Evolutionary conservation across 2,888 invertebrate genomes (phyloP), one percentile per base, ranked within the genome.

Genomic region (Sarcophaga variegata): DNA sequence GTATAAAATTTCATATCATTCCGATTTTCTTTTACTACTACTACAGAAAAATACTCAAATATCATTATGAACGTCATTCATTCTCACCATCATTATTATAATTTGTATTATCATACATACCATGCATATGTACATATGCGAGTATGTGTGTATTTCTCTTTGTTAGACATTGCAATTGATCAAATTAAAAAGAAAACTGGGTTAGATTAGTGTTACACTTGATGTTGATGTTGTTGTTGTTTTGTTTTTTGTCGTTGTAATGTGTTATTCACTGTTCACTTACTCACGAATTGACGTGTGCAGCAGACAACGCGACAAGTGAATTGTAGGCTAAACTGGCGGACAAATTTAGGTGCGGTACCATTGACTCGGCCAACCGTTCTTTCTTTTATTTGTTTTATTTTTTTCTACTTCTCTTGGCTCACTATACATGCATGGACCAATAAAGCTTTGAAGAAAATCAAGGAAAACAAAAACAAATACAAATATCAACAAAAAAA

Each of bases 191-290:
- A 54, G 70, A 85, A 86, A 82, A 86, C 82, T 86, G 14, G 85
- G 85, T 86, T 79, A 86, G 86, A 82, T 86, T 76, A 86, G 64
- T 79, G 79, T 79, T 86, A 76, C 82, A 86, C 85, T 81, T 85
- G 79, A 76, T 82, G 60, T 81, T 72, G 71, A 64, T 82, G 82
- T 82, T 47, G 63, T 71, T 59, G 5, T 62, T 60, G 20, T 20
- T 62, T 17, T 20, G 0, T 8, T 10, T 8, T 10, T 4, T 45
- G 27, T 25, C 20, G 20, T n/a, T 79, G 37, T 17, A 62, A 11
- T 78, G 49, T 67, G 74, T 62, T 69, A 74, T 74, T 79, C 59
- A 70, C 79, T 54, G 70, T 70, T 78, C n/a, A 60, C 66, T 85
- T 81, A 71, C 79, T 83, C 69, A 80, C 72, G 69, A 86, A 63